Conservation (phyloP, 2,888 invertebrate species). For the Rhamnusium bicolor region DNA sequence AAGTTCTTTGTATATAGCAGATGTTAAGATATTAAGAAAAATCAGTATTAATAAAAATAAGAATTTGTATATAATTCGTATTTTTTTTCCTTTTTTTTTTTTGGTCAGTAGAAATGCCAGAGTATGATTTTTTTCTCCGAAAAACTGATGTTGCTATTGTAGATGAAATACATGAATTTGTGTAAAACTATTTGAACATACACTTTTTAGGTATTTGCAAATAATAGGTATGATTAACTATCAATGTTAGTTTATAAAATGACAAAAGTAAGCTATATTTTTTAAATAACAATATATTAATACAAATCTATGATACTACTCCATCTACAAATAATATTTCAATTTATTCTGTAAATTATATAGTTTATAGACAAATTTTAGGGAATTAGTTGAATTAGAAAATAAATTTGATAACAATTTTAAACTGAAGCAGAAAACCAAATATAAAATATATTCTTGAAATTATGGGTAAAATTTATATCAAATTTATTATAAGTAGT, state of each 20-base stretch:
- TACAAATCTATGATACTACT: background rate
- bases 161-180: no score
- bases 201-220: no score
- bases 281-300: background rate
- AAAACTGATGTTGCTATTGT: no score
- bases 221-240: background rate
- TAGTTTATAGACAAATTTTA: slow-evolving; percentile 17
- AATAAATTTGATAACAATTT: slow-evolving; percentile 18
- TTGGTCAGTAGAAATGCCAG: no score
- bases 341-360: slow-evolving; percentile 19
- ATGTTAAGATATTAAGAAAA: no score
- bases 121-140: no score
- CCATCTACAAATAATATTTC: slow-evolving; percentile 27
- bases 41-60: no score
- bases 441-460: background rate
- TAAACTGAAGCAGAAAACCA: slow-evolving; percentile 3
- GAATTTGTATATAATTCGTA: no score
- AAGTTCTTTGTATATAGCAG: no score
- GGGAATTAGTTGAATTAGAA: slow-evolving; percentile 11
- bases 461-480: slow-evolving; percentile 19
- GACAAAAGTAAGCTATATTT: background rate
- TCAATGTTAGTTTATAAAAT: background rate
- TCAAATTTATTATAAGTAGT: slow-evolving; percentile 15
- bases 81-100: no score
- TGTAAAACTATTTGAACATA: no score